Conservation (phyloP, 1,140 invertebrate species). For the Ips typographus region DNA sequence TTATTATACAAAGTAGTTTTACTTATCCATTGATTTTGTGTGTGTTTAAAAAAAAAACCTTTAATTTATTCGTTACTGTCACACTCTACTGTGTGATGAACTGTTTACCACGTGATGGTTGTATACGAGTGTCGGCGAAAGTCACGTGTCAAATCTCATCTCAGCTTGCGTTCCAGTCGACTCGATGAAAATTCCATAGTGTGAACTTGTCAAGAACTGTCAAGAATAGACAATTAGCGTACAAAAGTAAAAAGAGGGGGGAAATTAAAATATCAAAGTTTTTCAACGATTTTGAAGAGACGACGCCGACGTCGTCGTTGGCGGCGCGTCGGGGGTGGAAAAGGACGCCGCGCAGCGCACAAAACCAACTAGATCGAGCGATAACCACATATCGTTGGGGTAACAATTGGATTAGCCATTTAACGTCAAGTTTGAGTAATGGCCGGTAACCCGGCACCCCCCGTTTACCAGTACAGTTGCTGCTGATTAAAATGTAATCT, state of each 20-base stretch:
- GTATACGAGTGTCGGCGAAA: no score
- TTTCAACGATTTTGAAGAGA: neutral
- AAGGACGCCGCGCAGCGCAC: constrained; percentile 7
- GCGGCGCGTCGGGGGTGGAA: neutral
- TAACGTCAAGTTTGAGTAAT: constrained; percentile 54
- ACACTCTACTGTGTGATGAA: no score
- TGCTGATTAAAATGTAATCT: constrained; percentile 55
- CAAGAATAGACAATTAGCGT: no score
- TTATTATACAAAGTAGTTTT: no score
- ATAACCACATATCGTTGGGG: constrained; percentile 52
- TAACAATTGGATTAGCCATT: constrained; percentile 53
- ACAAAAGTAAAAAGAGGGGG: neutral
- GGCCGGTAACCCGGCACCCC: constrained; percentile 51
- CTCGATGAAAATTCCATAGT: no score
- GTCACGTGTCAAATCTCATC: no score
- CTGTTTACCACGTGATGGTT: no score
- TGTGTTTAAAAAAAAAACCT: no score
- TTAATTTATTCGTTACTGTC: no score
- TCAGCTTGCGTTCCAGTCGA: no score
- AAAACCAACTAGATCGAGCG: constrained; percentile 46
- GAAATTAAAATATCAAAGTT: constrained; percentile 1
- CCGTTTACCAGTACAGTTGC: constrained; percentile 40
- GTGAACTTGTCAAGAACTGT: no score
- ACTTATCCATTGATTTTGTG: no score
- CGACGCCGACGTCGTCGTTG: constrained; percentile 1